Conservation (phyloP, 2,113 vertebrate species). For the Trichomycterus rosablanca region DNA sequence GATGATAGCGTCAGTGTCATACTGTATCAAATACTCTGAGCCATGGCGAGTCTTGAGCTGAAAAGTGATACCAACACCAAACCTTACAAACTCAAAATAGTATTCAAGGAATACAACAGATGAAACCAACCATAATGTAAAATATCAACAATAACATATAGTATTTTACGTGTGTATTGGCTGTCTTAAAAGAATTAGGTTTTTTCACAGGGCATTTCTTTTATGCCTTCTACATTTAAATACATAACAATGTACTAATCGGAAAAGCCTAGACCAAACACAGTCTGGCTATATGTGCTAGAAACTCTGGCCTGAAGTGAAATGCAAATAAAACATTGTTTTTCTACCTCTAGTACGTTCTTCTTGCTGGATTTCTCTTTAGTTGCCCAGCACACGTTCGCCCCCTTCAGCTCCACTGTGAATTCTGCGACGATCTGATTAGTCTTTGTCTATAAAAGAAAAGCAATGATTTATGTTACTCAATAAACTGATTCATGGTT, state of each 20-base stretch:
- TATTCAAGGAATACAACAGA: no score
- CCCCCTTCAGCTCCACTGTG: slow-evolving; percentile 79
- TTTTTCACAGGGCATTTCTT: no score
- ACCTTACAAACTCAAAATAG: neutral
- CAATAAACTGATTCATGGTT: neutral
- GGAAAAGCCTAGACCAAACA: no score
- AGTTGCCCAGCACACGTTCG: slow-evolving; percentile 71
- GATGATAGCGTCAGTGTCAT: slow-evolving; percentile 87
- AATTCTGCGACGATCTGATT: slow-evolving; percentile 81
- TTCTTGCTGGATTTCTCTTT: slow-evolving; percentile 95
- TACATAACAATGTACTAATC: no score
- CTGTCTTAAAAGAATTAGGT: no score
- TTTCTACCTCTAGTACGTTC: slow-evolving; percentile 82
- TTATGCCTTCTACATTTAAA: no score
- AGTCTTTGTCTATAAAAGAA: slow-evolving; percentile 68
- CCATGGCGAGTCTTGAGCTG: slow-evolving; percentile 84
- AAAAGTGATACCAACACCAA: neutral
- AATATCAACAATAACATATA: no score
- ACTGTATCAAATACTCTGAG: slow-evolving; percentile 88
- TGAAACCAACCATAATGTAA: no score
- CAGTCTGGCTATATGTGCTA: no score
- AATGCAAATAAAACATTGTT: neutral
- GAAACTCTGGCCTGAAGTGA: neutral
- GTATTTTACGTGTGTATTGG: no score
- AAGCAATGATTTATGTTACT: neutral